A percentile compares a stretch with the other conserved stretches of the same genome.
phyloP scores from a whole-genome alignment of 2,113 vertebrate species.

The Seriola aureovittata region DNA sequence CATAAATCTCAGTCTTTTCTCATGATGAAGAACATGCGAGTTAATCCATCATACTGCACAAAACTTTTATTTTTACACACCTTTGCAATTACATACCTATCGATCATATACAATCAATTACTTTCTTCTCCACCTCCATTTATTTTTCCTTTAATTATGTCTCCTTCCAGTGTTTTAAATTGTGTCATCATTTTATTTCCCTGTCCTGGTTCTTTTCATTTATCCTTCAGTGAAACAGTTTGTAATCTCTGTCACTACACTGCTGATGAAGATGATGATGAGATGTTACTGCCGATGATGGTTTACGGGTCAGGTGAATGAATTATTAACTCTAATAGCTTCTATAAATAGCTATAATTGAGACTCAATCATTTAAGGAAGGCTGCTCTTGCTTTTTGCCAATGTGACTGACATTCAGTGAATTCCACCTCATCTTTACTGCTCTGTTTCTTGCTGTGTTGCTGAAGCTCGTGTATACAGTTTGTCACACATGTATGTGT shows the following conservation, averaged over 20 bases:
- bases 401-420: neutral
- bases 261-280: neutral
- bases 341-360: constrained; percentile 20
- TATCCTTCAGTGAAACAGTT: neutral
- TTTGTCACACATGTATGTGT: neutral
- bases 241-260: neutral
- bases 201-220: neutral
- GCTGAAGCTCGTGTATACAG: neutral
- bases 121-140: neutral
- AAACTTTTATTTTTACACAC: neutral
- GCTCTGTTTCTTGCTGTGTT: neutral
- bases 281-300: neutral
- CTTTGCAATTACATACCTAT: neutral
- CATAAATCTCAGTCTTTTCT: neutral
- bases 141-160: neutral
- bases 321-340: constrained; percentile 22
- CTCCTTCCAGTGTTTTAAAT: neutral
- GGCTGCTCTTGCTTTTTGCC: neutral
- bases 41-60: neutral
- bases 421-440: neutral
- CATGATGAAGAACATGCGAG: neutral
- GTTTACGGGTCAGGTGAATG: constrained; percentile 18
- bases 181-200: neutral
- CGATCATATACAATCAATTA: neutral
- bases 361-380: neutral